Evolutionary conservation across 2,888 invertebrate species (phyloP).

Genomic region (Graphium colonna): DNA sequence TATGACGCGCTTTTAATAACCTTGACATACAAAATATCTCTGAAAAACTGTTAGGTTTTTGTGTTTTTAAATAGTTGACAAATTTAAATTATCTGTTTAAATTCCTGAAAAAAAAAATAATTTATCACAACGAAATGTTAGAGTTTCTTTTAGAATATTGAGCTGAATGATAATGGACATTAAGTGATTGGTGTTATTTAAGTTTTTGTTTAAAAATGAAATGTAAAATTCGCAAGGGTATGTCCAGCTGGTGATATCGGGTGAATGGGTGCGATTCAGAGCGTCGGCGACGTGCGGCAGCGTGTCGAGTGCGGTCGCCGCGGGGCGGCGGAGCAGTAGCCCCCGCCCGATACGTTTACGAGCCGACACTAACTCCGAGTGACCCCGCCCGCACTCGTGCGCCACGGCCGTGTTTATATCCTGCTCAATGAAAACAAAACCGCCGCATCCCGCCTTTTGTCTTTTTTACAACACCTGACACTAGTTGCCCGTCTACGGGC

Average conservation of each 20-base stretch:
- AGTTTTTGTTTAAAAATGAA: background rate
- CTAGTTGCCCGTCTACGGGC: conserved; percentile 3
- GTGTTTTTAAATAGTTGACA: background rate
- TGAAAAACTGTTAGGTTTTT: too few relatives aligned
- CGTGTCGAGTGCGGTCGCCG: conserved; percentile 79
- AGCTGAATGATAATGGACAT: too few relatives aligned
- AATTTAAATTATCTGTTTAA: background rate
- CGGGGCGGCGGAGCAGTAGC: conserved; percentile 55
- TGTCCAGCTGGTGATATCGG: conserved; percentile 39
- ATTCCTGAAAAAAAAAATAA: background rate
- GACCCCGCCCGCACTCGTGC: conserved; percentile 68
- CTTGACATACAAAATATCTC: too few relatives aligned
- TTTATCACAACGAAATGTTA: too few relatives aligned
- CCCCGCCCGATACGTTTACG: conserved; percentile 70
- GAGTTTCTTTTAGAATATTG: too few relatives aligned
- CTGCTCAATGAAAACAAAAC: conserved; percentile 67
- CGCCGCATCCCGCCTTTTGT: conserved; percentile 9
- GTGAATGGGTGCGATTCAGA: conserved; percentile 76
- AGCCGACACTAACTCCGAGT: conserved; percentile 74
- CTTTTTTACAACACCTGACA: conserved; percentile 19
- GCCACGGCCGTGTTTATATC: conserved; percentile 67
- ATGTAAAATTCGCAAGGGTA: conserved; percentile 30
- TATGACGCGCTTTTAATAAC: too few relatives aligned
- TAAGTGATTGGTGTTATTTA: background rate
- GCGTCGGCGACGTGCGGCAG: conserved; percentile 73